These are phyloP conservation scores for Esperia sulphurella DNA, from an alignment of 2,888 invertebrate species.

Conservation along the genomic window DNA sequence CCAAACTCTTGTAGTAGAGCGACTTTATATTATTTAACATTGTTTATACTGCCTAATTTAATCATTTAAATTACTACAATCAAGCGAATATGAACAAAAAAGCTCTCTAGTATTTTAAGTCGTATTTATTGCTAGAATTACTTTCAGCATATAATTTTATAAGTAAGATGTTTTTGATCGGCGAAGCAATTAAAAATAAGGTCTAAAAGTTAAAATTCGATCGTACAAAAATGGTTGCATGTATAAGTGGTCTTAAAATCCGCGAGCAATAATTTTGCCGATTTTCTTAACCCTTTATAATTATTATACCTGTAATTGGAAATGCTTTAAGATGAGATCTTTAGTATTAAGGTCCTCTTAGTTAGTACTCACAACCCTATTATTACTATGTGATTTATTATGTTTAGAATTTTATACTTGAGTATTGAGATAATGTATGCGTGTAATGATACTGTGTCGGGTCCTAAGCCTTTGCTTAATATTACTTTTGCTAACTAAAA, in stretches of 20 bases:
- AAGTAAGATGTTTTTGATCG: not conserved
- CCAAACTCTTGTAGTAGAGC: slow-evolving; percentile 33
- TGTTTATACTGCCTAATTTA: slow-evolving; percentile 28
- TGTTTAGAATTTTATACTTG: slow-evolving; percentile 20
- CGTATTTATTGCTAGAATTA: slow-evolving; percentile 49
- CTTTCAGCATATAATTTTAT: slow-evolving; percentile 23
- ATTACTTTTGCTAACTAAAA: too few relatives aligned
- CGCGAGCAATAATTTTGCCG: slow-evolving; percentile 10
- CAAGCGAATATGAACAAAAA: slow-evolving; percentile 22
- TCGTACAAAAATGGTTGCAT: slow-evolving; percentile 17
- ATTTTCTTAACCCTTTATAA: not conserved
- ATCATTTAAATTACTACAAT: slow-evolving; percentile 23
- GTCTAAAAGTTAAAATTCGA: slow-evolving; percentile 10
- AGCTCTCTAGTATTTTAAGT: slow-evolving; percentile 60
- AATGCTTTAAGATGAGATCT: slow-evolving; percentile 34
- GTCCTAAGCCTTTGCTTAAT: too few relatives aligned
- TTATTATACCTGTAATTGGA: slow-evolving; percentile 23
- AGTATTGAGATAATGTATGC: slow-evolving; percentile 11
- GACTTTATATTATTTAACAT: slow-evolving; percentile 15
- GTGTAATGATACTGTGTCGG: not conserved
- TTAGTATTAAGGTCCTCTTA: slow-evolving; percentile 4
- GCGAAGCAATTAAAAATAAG: slow-evolving; percentile 7
- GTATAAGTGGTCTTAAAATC: slow-evolving; percentile 21
- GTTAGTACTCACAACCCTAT: slow-evolving; percentile 9
- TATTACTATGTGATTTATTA: slow-evolving; percentile 12